Evolutionary conservation across 2,113 vertebrate genomes (phyloP).

Genomic region (Triplophysa dalaica): DNA sequence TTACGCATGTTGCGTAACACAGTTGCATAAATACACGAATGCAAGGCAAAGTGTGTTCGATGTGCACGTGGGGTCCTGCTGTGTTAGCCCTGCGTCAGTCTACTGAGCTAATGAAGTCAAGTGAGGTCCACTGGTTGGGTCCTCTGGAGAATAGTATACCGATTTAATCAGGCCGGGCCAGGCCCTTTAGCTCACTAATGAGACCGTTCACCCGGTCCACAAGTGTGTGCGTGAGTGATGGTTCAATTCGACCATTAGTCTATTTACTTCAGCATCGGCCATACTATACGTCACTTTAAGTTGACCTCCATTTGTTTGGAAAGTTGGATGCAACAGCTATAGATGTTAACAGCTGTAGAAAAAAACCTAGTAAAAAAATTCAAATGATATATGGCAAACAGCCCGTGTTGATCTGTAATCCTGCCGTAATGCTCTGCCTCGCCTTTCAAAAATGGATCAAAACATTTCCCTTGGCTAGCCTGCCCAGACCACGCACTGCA

Average conservation of each 20-base stretch:
- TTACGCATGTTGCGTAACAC: no score
- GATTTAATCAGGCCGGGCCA: conserved; percentile 56
- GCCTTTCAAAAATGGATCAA: conserved; percentile 39
- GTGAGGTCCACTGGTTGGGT: conserved; percentile 46
- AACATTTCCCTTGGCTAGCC: conserved; percentile 52
- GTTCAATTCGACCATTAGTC: conserved; percentile 27
- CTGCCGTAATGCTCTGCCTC: conserved; percentile 28
- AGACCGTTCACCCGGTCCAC: conserved; percentile 42
- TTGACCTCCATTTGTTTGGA: conserved; percentile 23
- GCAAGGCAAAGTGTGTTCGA: not conserved
- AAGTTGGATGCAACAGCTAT: not conserved
- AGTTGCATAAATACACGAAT: not conserved
- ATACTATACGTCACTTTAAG: not conserved
- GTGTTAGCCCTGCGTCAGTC: conserved; percentile 33
- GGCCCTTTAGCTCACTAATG: conserved; percentile 48
- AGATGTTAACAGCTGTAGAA: not conserved
- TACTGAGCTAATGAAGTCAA: conserved; percentile 58
- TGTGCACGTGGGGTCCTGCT: conserved; percentile 14
- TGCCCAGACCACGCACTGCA: conserved; percentile 49
- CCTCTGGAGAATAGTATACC: conserved; percentile 53
- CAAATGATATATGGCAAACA: not conserved
- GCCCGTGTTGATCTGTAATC: conserved; percentile 31
- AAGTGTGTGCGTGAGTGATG: conserved; percentile 16
- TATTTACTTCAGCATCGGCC: not conserved
- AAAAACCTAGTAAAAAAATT: conserved; percentile 12